phyloP scores from a whole-genome alignment of 2,113 vertebrate species.

The Pseudorhombus dupliciocellatus region DNA sequence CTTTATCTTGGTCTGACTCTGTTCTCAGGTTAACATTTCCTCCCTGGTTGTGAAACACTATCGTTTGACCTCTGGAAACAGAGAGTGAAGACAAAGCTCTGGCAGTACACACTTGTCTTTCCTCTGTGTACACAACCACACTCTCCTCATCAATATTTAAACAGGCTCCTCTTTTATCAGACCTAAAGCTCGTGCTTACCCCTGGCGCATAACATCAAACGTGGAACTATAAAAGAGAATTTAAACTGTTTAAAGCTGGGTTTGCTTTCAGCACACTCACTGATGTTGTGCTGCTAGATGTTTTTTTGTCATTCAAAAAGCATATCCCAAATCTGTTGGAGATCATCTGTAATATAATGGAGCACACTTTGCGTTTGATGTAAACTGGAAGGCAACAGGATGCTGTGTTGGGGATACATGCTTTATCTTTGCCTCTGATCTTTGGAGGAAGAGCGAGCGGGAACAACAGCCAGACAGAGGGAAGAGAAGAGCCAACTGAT shows the following conservation, averaged over 20 bases:
- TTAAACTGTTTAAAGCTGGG: constrained; percentile 11
- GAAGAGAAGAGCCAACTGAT: constrained; percentile 25
- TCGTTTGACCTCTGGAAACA: constrained; percentile 49
- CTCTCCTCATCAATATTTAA: constrained; percentile 70
- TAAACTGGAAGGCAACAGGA: constrained; percentile 53
- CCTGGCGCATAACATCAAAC: constrained; percentile 13
- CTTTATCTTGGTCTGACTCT: constrained; percentile 17
- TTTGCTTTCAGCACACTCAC: constrained; percentile 13
- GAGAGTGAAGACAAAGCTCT: constrained; percentile 42
- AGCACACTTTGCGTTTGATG: constrained; percentile 52
- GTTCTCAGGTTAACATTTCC: constrained; percentile 32
- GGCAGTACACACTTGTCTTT: constrained; percentile 27
- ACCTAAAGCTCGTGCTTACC: constrained; percentile 15
- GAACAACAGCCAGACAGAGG: constrained; percentile 11
- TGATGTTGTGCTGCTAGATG: constrained; percentile 23
- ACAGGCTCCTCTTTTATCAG: constrained; percentile 36
- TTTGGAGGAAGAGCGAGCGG: constrained; percentile 35
- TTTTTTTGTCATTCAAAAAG: constrained; percentile 24
- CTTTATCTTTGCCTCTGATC: constrained; percentile 66
- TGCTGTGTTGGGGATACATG: constrained; percentile 34
- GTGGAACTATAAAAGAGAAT: constrained; percentile 2
- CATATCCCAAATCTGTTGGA: constrained; percentile 37
- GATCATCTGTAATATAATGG: constrained; percentile 48
- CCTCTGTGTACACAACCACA: constrained; percentile 49
- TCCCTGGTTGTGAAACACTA: constrained; percentile 31